These are phyloP conservation scores for Cotesia chilonis DNA, from an alignment of 1,140 invertebrate genomes.

Conservation along the genomic window DNA sequence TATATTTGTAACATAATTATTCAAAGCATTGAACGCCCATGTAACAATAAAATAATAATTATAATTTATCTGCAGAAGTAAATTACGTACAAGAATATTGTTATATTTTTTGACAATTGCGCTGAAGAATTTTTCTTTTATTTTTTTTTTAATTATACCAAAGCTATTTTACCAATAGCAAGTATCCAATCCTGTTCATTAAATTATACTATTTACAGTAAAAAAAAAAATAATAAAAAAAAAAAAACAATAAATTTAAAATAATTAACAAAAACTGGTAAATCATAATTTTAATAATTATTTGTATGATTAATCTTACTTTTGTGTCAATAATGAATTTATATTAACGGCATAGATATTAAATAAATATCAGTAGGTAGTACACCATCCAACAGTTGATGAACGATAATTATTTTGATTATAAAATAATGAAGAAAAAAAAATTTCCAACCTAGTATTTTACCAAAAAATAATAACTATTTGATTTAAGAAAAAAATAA, in stretches of 20 bases:
- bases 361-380: not conserved
- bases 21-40: not conserved
- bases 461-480: conserved; percentile 4
- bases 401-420: conserved; percentile 3
- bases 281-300: conserved; percentile 1
- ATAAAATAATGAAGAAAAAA: too few relatives aligned
- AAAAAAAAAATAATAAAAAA: not conserved
- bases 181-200: too few relatives aligned
- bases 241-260: not conserved
- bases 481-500: not conserved
- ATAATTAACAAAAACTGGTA: not conserved
- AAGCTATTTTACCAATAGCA: too few relatives aligned
- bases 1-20: conserved; percentile 6
- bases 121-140: too few relatives aligned
- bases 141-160: too few relatives aligned
- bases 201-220: too few relatives aligned
- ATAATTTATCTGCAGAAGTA: not conserved
- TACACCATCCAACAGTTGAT: conserved; percentile 5
- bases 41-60: conserved; percentile 3
- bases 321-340: conserved; percentile 1
- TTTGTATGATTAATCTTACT: not conserved
- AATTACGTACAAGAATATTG: too few relatives aligned
- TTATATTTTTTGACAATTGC: not conserved
- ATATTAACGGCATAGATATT: not conserved
- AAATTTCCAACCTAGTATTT: not conserved